Conservation (phyloP, 2,797 vertebrate genomes). For the Malurus splendens region DNA sequence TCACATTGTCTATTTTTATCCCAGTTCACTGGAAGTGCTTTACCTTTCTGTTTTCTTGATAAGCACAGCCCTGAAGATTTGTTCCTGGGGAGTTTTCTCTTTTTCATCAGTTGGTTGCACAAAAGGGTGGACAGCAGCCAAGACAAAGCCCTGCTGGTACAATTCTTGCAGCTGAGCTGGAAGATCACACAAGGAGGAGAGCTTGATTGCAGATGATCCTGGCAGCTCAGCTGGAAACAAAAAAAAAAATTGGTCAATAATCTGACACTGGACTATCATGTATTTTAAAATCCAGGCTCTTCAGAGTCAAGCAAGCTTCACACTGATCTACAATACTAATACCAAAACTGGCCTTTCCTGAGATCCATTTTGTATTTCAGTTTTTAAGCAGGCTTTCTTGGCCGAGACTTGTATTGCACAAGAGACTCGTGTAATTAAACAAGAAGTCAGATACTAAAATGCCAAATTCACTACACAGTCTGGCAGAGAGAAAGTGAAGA, state of each 20-base stretch:
- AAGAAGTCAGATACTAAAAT: neutral
- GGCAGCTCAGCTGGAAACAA: constrained; percentile 76
- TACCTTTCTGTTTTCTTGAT: constrained; percentile 90
- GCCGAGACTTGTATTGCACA: neutral
- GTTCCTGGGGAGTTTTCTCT: constrained; percentile 83
- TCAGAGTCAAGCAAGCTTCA: constrained; percentile 14
- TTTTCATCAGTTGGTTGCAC: constrained; percentile 83
- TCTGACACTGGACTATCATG: neutral
- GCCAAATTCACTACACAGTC: neutral
- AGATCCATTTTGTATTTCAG: neutral
- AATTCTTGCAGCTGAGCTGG: constrained; percentile 89
- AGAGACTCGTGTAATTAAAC: neutral
- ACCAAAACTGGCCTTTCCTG: neutral
- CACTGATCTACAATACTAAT: neutral
- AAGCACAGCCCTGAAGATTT: constrained; percentile 92
- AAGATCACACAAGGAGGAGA: constrained; percentile 88
- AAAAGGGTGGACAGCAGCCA: constrained; percentile 91
- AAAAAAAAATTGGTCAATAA: constrained; percentile 45
- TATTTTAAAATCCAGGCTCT: constrained; percentile 20
- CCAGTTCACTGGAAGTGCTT: constrained; percentile 48
- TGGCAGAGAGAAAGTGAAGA: neutral
- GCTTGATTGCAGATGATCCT: constrained; percentile 84
- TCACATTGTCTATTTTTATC: constrained; percentile 61
- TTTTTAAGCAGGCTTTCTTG: neutral
- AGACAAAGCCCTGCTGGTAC: constrained; percentile 91